phyloP scores from a whole-genome alignment of 1,140 invertebrate species.

The Drosophila funebris region DNA sequence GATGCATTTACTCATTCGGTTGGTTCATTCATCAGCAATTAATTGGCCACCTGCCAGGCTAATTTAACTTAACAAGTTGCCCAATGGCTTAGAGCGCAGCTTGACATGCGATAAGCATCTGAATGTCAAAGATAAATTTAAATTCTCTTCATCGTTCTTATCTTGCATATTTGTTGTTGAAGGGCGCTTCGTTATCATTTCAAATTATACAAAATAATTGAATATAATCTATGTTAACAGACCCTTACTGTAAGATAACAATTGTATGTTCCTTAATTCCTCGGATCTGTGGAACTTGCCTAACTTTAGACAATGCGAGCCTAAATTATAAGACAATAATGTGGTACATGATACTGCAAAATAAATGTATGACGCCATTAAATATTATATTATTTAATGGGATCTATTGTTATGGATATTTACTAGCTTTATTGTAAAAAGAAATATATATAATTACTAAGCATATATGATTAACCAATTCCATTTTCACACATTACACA shows the following conservation, averaged over 20 bases:
- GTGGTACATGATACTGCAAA: neutral
- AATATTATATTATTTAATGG: neutral
- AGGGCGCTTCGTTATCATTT: neutral
- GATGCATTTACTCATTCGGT: neutral
- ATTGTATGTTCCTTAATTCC: neutral
- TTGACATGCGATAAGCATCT: constrained; percentile 3
- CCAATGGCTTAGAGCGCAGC: neutral
- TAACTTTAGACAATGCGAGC: neutral
- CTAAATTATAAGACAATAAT: constrained; percentile 2
- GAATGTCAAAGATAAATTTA: constrained; percentile 7
- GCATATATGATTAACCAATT: too few species aligned
- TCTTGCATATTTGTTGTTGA: neutral
- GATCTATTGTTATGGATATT: too few species aligned
- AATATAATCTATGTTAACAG: constrained; percentile 1
- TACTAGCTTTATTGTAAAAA: too few species aligned
- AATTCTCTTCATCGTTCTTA: constrained; percentile 8
- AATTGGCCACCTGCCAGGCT: neutral
- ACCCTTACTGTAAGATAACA: constrained; percentile 23
- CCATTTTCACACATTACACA: too few species aligned
- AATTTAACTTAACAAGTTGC: constrained; percentile 5
- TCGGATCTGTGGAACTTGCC: neutral
- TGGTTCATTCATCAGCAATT: constrained; percentile 3
- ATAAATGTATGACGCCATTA: neutral
- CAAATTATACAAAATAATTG: constrained; percentile 36
- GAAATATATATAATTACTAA: too few species aligned